Base-by-base conservation (phyloP, 1,140 invertebrate genomes). In the Caenorhabditis inopinata region DNA sequence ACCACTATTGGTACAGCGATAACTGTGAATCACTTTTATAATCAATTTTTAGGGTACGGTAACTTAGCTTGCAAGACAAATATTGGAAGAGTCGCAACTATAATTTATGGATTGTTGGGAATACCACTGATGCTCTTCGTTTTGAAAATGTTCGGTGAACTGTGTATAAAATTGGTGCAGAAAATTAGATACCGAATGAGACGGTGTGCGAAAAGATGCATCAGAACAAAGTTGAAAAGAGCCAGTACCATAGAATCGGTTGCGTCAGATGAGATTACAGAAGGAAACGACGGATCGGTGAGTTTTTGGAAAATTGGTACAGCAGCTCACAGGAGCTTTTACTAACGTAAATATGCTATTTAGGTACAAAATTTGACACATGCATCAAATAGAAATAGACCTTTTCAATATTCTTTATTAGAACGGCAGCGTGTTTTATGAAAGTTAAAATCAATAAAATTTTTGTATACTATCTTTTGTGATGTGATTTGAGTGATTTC, bases 31-130 rank as follows among this genome's bases (percentile, higher is more conserved):
- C 18, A 38, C 32, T 47, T 38, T 46, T 74, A 16, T 27, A 79
- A 21, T 21, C 29, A 11, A 21, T 58, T 62, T 76, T 53, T 14
- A 81, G 80, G 80, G 0, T 82, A 82, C 53, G 81, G 81, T 23
- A 82, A 42, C 47, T 35, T 80, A 16, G 38, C 77, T 46, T 68
- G 48, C 7, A 82, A 75, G 48, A 79, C 81, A 0, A 76, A 25
- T 46, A 23, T 53, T 35, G 82, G 82, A n/a, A 48, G 82, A 27
- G 27, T 78, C 21, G 79, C 79, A 1, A 81, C 77, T 42, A 83
- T 83, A 2, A 27, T 83, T 23, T 83, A 83, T 38, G 79, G 82
- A 16, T 16, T 83, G 0, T 45, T 83, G 29, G 77, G 82, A 12
- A 81, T 83, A 38, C 82, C 82, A 23, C 46, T 82, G 12, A 75